These are phyloP conservation scores for Cataglyphis cursor DNA, from an alignment of 2,888 invertebrate genomes.

Conservation along the genomic window DNA sequence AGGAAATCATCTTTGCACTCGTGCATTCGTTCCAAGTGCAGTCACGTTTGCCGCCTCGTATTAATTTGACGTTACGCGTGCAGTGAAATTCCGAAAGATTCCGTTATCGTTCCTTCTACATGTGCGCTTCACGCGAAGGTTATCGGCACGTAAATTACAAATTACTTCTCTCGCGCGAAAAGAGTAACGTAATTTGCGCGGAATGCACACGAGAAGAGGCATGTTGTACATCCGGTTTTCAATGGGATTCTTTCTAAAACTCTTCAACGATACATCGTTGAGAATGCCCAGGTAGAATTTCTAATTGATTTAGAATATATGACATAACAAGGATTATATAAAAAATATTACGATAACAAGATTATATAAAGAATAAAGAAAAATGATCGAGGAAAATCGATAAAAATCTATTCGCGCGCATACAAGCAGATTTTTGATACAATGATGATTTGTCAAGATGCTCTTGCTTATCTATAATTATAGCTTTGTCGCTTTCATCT, in stretches of 20 bases:
- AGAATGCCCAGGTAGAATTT: not conserved
- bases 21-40: not conserved
- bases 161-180: not conserved
- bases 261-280: not conserved
- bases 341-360: not conserved
- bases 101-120: constrained; percentile 20
- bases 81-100: not conserved
- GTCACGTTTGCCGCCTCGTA: constrained; percentile 6
- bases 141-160: constrained; percentile 18
- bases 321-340: not conserved
- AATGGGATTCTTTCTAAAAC: constrained; percentile 9
- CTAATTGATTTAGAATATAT: constrained; percentile 4
- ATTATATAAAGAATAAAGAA: not conserved
- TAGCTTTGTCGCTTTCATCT: not conserved
- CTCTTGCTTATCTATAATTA: constrained; percentile 9
- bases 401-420: constrained; percentile 1
- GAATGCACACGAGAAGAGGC: constrained; percentile 12
- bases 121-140: not conserved
- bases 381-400: not conserved
- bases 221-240: not conserved
- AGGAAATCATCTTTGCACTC: constrained; percentile 20
- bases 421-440: constrained; percentile 16
- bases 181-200: constrained; percentile 9
- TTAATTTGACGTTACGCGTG: constrained; percentile 32
- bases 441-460: constrained; percentile 56